Evolutionary conservation across 53 echinoderm and acorn worm genomes (phyloP), one percentile per base, ranked within the genome.

Genomic region (Antedon mediterranea): DNA sequence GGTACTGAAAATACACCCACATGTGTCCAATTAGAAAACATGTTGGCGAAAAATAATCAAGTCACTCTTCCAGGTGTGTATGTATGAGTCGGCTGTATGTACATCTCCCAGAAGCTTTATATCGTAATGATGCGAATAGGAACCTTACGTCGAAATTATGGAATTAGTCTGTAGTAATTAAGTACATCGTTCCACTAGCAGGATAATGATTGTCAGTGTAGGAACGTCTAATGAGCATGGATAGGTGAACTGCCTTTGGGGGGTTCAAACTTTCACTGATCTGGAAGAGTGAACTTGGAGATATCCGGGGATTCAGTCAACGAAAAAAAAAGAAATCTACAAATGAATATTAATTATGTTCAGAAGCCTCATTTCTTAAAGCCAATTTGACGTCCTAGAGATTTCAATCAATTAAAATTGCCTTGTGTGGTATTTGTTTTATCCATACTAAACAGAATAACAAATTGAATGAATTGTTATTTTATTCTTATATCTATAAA

Each of bases 41-140:
- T 18, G 57, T 23, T 57, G 57, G 57, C 23, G 57, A 57, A 23
- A 57, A 57, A 57, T 57, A 57, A 57, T 57, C 57, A 57, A 57
- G 57, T 57, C 57, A 57, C 57, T 8, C 14, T 57, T 57, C 57
- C 57, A 57, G 57, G 57, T 57, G 57, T 57, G 57, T 57, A 57
- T 57, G 57, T 57, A 57, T 57, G 57, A 57, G 57, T 57, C 57
- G 57, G 57, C 57, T 57, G 57, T 57, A 57, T 57, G 57, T 57
- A 26, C 57, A 57, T 57, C 57, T 57, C 57, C 57, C 57, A 57
- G 57, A 57, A 57, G 57, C 57, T 26, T 18, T 23, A 13, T 18
- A 26, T 57, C 57, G 57, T 57, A 57, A 57, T 57, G 15, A 57
- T 26, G 23, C 9, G 57, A 57, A 57, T 57, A 57, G 15, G 57